Base-by-base conservation (phyloP, 1,140 invertebrate species). In the Euglossa dilemma region DNA sequence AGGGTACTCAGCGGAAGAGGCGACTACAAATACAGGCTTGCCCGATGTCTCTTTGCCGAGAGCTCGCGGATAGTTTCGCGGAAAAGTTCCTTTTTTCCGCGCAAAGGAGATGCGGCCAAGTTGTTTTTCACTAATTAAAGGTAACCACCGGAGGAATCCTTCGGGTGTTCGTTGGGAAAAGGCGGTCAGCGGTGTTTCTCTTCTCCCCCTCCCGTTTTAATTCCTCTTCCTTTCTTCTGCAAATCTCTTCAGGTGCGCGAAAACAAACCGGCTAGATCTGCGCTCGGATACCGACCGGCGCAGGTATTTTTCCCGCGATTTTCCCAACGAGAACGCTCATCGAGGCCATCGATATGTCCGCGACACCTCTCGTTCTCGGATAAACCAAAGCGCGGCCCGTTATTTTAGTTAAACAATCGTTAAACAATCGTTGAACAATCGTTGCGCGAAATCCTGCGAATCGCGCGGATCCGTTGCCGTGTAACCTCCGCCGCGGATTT, bases 91-190 rank as follows among this genome's bases (percentile, higher is more conserved):
- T 71, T 45, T 25, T 43, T 57, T 43, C 7, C 23, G 7, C 8
- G 36, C 54, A 36, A 56, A 50, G 25, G n/a, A 23, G 23, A n/a
- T 9, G 52, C 56, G 54, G 56, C 45, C 25, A 59, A 74, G 71
- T 74, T 73, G 71, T 73, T 73, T 73, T 25, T 59, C 43, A 25
- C 56, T 74, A 74, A 74, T 74, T 74, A 74, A 74, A 74, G 20
- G 56, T 74, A 74, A 59, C 71, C 43, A 25, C 54, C 6, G 14
- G 23, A 45, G 28, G 9, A n/a, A 16, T 36, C 36, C 36, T 36
- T 36, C 64, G n/a, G 43, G 2, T 4, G 12, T 43, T 67, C 6
- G 20, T 6, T 6, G 12, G 12, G 23, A 7, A 2, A 43, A 14
- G 14, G 28, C 14, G 43, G n/a, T 20, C 1, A 6, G 5, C 8